Evolutionary conservation across 2,113 vertebrate genomes (phyloP), one percentile per base, ranked within the genome.

Genomic region (Athene cunicularia): DNA sequence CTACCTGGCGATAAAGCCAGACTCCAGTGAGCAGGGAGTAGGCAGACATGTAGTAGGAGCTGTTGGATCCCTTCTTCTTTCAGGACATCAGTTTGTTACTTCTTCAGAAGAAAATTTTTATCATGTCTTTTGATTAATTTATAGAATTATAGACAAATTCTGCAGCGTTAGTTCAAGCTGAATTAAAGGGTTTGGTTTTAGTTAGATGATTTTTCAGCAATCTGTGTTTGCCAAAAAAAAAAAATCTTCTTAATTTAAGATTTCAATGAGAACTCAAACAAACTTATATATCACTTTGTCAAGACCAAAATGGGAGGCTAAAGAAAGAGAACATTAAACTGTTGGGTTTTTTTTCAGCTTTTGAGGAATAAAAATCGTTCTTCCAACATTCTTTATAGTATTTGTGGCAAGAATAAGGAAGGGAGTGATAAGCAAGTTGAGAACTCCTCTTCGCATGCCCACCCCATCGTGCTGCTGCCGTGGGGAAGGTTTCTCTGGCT

Each of bases 381-480:
- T n/a, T 5, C 26, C 30, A 7, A 17, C 16, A 1, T 14, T 67
- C 37, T 30, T 5, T 5, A 1, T 2, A 14, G 1, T 32, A 1
- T 26, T 30, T 26, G 15, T 24, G 23, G 2, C 26, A 16, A 52
- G 53, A 56, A 11, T 20, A 9, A 33, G 22, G 26, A 13, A 18
- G 24, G 14, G 32, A 60, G 12, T 10, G 4, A 22, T 39, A 30
- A 22, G 32, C 45, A 64, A 21, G 12, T 7, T 41, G 56, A 75
- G 28, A 70, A 22, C 80, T 80, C 14, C 9, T n/a, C 21, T 30
- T 39, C 7, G 56, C 9, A 3, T 33, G 63, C 16, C 24, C 10
- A 30, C 7, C 45, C 19, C 1, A 0, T 26, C 6, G 45, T 21
- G 4, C 11, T 26, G 53, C 17, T 27, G 56, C 11, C 1, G 2